A percentile compares a stretch with the other conserved stretches of the same genome.
Conservation (phyloP, 2,113 vertebrate species). For the Craseonycteris thonglongyai region DNA sequence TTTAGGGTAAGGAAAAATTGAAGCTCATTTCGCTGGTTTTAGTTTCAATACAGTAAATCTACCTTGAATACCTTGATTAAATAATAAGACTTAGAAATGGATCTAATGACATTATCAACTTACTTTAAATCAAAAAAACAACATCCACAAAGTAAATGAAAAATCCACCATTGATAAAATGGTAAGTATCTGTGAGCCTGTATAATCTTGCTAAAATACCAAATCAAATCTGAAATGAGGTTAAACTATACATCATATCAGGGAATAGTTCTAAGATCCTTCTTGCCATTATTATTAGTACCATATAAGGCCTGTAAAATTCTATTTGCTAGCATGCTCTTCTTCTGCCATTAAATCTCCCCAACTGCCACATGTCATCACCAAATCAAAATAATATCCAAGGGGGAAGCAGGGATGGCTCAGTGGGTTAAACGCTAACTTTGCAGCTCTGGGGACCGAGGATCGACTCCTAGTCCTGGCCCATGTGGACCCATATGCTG, state of each 20-base stretch:
- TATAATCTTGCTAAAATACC: not conserved
- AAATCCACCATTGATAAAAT: not conserved
- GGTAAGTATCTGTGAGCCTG: not conserved
- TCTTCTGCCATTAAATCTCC: not conserved
- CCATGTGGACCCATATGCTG: too few species aligned
- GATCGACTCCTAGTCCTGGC: too few species aligned
- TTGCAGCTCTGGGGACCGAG: too few species aligned
- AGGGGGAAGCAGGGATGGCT: too few species aligned
- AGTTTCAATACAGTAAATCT: not conserved
- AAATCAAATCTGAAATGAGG: not conserved
- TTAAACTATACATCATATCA: not conserved
- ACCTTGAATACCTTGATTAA: not conserved
- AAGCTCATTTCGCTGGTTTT: not conserved
- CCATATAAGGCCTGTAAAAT: not conserved
- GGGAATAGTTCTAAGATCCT: not conserved
- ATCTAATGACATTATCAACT: not conserved
- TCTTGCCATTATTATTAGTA: not conserved
- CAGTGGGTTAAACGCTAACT: too few species aligned
- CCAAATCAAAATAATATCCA: not conserved
- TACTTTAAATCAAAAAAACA: not conserved
- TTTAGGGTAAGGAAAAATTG: not conserved
- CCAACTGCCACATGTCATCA: not conserved
- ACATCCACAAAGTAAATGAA: not conserved
- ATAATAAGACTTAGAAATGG: not conserved
- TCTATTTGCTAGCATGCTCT: not conserved